Conservation (phyloP, 2,797 vertebrate species). For the Aulostomus chinensis region DNA sequence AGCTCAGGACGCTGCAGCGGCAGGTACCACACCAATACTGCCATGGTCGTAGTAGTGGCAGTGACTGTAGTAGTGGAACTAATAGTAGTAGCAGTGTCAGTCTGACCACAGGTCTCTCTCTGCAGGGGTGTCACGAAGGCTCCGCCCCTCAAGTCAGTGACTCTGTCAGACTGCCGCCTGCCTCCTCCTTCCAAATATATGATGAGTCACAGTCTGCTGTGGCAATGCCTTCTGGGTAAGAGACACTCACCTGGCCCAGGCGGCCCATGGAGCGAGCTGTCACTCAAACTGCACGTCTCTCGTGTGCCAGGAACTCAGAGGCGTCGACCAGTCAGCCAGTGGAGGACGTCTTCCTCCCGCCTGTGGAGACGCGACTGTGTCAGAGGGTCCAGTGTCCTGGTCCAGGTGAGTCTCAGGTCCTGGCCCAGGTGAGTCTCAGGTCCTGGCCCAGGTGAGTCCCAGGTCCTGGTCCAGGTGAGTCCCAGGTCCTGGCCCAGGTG, state of each 20-base stretch:
- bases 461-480: background rate
- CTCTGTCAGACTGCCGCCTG: background rate
- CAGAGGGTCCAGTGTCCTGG: slow-evolving; percentile 12
- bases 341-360: slow-evolving; percentile 34
- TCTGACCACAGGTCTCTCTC: background rate
- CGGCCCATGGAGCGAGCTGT: too few relatives aligned
- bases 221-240: slow-evolving; percentile 42
- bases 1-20: background rate
- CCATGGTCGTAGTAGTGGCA: too few relatives aligned
- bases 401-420: background rate
- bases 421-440: too few relatives aligned
- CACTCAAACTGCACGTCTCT: background rate
- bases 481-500: too few relatives aligned
- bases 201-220: slow-evolving; percentile 17
- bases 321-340: background rate
- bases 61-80: too few relatives aligned
- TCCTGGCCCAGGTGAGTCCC: slow-evolving; percentile 2
- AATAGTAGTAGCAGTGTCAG: too few relatives aligned
- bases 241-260: background rate
- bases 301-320: background rate
- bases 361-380: slow-evolving; percentile 8
- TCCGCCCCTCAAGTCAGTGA: background rate
- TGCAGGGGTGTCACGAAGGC: slow-evolving; percentile 4
- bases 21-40: background rate
- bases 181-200: slow-evolving; percentile 31